Evolutionary conservation across 2,797 vertebrate genomes (phyloP).

Genomic region (Pelobates cultripes): DNA sequence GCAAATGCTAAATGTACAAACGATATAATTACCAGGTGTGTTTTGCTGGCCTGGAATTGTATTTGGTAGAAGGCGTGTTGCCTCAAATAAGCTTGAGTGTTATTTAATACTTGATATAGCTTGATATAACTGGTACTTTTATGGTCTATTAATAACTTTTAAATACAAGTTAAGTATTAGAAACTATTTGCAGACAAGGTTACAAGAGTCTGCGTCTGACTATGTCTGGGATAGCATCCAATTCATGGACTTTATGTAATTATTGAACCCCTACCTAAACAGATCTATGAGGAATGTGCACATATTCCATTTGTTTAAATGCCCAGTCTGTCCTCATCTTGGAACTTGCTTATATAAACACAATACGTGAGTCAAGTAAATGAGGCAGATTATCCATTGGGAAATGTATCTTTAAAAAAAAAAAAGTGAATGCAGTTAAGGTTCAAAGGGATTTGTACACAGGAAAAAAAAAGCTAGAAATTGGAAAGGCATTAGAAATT

Average conservation of each 20-base stretch:
- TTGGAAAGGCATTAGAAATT: neutral
- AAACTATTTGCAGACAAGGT: conserved; percentile 55
- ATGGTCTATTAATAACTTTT: conserved; percentile 57
- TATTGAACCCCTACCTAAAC: conserved; percentile 23
- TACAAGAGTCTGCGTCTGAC: conserved; percentile 52
- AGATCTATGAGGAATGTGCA: conserved; percentile 10
- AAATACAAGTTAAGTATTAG: conserved; percentile 56
- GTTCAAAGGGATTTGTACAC: neutral
- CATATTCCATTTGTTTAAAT: conserved; percentile 23
- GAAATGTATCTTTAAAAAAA: neutral
- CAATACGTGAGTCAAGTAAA: neutral
- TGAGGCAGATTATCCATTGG: neutral
- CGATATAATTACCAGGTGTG: conserved; percentile 66
- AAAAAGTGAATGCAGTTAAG: neutral
- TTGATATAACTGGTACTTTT: conserved; percentile 54
- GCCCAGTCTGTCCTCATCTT: neutral
- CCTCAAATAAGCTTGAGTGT: conserved; percentile 55
- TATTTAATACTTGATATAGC: conserved; percentile 56
- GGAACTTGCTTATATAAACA: neutral
- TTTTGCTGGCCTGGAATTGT: conserved; percentile 70
- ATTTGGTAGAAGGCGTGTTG: conserved; percentile 63
- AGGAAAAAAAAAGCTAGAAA: neutral
- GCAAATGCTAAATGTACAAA: conserved; percentile 67
- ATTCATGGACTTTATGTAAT: conserved; percentile 49
- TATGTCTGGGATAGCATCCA: conserved; percentile 50